A percentile compares a stretch with the other conserved stretches of the same genome.
Evolutionary conservation across 2,113 vertebrate species (phyloP).

Genomic region (Lampris megalopsis): DNA sequence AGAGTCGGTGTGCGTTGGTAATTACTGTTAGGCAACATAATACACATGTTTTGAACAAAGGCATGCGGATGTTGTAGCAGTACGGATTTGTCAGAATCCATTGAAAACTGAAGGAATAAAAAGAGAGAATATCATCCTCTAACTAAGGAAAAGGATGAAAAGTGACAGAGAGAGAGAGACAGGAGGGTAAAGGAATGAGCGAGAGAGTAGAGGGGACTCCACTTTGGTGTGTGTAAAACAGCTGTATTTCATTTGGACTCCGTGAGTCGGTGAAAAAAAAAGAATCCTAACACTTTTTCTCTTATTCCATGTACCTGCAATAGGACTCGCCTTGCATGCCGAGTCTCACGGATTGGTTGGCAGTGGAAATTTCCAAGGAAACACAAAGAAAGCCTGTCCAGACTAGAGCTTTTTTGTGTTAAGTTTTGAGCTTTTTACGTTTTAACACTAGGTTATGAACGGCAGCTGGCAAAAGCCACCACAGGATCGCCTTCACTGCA

Average conservation of each 20-base stretch:
- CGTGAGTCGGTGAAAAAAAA: slow-evolving; percentile 63
- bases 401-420: slow-evolving; percentile 59
- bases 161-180: slow-evolving; percentile 15
- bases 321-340: slow-evolving; percentile 51
- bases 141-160: not conserved
- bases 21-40: not conserved
- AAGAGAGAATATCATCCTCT: not conserved
- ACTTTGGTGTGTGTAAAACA: slow-evolving; percentile 69
- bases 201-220: slow-evolving; percentile 34
- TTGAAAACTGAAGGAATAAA: not conserved
- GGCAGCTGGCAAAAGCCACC: slow-evolving; percentile 38
- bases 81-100: not conserved
- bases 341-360: slow-evolving; percentile 43
- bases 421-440: slow-evolving; percentile 52
- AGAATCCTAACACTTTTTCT: slow-evolving; percentile 54
- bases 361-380: slow-evolving; percentile 80
- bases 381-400: slow-evolving; percentile 73
- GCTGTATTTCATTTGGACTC: slow-evolving; percentile 80
- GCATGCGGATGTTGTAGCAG: too few species aligned
- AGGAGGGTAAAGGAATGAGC: slow-evolving; percentile 1
- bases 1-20: not conserved
- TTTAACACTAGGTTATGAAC: slow-evolving; percentile 54
- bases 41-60: too few species aligned
- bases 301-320: slow-evolving; percentile 75
- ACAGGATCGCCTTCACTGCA: slow-evolving; percentile 42